Evolutionary conservation across 2,888 invertebrate species (phyloP).

Genomic region (Kryphioiulus occultus): DNA sequence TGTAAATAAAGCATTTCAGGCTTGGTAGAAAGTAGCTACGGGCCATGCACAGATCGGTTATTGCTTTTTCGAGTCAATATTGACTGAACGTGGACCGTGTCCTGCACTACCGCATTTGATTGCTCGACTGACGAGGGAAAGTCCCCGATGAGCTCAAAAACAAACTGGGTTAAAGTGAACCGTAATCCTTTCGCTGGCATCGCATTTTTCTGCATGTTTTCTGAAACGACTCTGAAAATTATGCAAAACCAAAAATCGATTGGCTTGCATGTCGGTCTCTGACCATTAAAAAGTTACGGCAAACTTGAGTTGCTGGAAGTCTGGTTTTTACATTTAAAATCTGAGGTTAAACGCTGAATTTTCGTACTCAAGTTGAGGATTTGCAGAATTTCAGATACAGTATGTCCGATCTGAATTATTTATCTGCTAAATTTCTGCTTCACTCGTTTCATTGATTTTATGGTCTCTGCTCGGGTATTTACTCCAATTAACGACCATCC

Average conservation of each 20-base stretch:
- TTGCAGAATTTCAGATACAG: no score
- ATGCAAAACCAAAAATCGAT: not conserved
- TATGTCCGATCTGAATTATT: no score
- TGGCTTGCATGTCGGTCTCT: no score
- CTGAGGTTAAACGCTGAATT: no score
- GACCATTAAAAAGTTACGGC: no score
- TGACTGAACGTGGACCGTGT: constrained; percentile 14
- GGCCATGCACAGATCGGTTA: not conserved
- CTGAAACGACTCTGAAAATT: not conserved
- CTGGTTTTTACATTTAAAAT: no score
- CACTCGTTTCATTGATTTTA: no score
- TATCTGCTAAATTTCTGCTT: no score
- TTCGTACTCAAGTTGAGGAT: no score
- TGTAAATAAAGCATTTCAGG: constrained; percentile 1
- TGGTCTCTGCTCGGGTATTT: no score
- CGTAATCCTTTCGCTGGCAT: not conserved
- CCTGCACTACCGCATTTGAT: not conserved
- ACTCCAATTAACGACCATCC: no score
- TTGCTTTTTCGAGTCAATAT: constrained; percentile 36
- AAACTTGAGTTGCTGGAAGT: no score
- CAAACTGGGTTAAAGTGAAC: not conserved
- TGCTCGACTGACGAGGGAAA: not conserved
- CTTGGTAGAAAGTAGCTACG: not conserved
- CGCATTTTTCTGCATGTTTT: not conserved
- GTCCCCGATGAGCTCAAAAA: not conserved